phyloP scores from a whole-genome alignment of 2,797 vertebrate species.

The Leptoclinus maculatus region DNA sequence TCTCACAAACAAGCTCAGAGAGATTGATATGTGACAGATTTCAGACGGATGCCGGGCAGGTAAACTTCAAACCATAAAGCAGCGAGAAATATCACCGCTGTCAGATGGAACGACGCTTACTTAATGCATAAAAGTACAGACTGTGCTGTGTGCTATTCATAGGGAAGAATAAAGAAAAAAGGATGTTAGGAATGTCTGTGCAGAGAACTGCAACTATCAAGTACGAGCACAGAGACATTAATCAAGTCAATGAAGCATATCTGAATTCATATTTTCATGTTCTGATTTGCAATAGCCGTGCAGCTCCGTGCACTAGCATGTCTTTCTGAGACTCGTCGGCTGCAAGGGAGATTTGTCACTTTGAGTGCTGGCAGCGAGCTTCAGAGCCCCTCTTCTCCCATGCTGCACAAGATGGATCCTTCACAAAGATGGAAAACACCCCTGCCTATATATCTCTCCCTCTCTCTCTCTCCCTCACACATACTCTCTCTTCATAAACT shows the following conservation, averaged over 20 bases:
- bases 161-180: neutral
- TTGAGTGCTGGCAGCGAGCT: conserved; percentile 35
- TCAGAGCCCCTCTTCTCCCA: conserved; percentile 52
- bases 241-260: too few species aligned
- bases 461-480: conserved; percentile 3
- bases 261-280: too few species aligned
- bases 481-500: conserved; percentile 50
- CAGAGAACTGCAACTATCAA: neutral
- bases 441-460: conserved; percentile 20
- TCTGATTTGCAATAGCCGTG: too few species aligned
- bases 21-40: conserved; percentile 31
- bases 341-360: conserved; percentile 33
- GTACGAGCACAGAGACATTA: too few species aligned
- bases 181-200: neutral
- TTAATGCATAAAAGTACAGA: neutral
- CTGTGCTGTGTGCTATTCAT: neutral
- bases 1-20: neutral
- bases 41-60: conserved; percentile 5
- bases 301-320: too few species aligned
- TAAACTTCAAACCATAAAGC: conserved; percentile 31
- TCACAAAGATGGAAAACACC: conserved; percentile 73
- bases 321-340: too few species aligned
- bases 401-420: conserved; percentile 79
- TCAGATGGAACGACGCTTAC: conserved; percentile 14
- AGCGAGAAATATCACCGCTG: conserved; percentile 28